A percentile compares a stretch with the other conserved stretches of the same genome.
Conservation (phyloP, 2,113 vertebrate genomes). For the Tautogolabrus adspersus region DNA sequence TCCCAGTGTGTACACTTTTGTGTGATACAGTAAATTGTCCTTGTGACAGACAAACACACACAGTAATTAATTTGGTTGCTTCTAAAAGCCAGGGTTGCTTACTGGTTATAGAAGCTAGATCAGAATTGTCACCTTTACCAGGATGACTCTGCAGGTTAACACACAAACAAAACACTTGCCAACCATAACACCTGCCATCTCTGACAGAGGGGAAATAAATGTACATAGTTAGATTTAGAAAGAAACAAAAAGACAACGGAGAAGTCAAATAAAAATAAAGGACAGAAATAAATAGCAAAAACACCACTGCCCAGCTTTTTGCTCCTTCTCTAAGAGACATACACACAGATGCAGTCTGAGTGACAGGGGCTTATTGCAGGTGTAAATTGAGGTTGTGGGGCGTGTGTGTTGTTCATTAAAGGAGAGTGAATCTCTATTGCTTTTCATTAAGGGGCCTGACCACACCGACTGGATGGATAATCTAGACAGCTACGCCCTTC, state of each 20-base stretch:
- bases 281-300: neutral
- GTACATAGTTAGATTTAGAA: neutral
- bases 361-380: constrained; percentile 94
- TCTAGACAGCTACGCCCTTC: constrained; percentile 84
- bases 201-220: neutral
- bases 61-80: constrained; percentile 69
- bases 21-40: neutral
- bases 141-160: constrained; percentile 55
- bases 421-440: constrained; percentile 98
- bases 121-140: constrained; percentile 68
- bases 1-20: neutral
- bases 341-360: constrained; percentile 78
- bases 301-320: constrained; percentile 4
- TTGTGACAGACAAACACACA: constrained; percentile 5
- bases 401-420: constrained; percentile 99
- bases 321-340: constrained; percentile 29
- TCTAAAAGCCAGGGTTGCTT: constrained; percentile 78
- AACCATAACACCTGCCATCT: neutral
- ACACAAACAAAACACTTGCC: constrained; percentile 7
- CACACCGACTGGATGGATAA: constrained; percentile 93
- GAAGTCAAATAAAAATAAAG: neutral
- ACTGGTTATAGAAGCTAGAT: constrained; percentile 69
- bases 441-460: constrained; percentile 96
- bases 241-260: neutral
- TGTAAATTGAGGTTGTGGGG: constrained; percentile 98